Evolutionary conservation across 2,888 invertebrate species (phyloP), one percentile per base, ranked within the genome.

Genomic region (Diaperis boleti): DNA sequence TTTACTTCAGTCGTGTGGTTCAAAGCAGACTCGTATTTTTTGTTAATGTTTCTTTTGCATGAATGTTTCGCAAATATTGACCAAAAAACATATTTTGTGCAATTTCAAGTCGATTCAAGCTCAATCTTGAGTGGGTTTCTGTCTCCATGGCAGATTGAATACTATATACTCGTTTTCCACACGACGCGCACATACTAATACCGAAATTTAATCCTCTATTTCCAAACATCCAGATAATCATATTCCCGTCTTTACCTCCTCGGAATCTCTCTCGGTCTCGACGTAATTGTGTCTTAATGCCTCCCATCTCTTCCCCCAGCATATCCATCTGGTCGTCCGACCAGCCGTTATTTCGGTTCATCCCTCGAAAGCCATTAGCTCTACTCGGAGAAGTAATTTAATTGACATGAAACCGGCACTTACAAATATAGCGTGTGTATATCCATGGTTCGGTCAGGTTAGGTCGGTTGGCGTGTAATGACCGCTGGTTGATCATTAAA

Each of bases 401-500:
- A 49, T 49, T 49, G 49, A 49, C 49, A 49, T 49, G 49, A 49
- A 35, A 35, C 33, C 49, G 10, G 35, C 49, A 49, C 49, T 49
- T 49, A 35, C 49, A 49, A 49, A 49, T 33, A 49, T 47, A 47
- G 11, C 8, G 15, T 47, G 31, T 47, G 31, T 45, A 33, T 33
- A 33, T 33, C n/a, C n/a, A n/a, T n/a, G n/a, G n/a, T n/a, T 13
- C 22, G 42, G 42, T 20, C 39, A 37, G 20, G 8, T 11, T 20
- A 13, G 13, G 10, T 52, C 52, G 20, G 8, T 11, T 20, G 20
- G 13, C 17, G 8, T 37, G 37, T 22, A 52, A 37, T 37, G 42
- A 31, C 42, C 33, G 33, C 55, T 18, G 42, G 55, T 55, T 44
- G 44, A 44, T 55, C 55, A 55, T 44, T 42, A 55, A 55, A 55